phyloP scores from a whole-genome alignment of 1,140 invertebrate species.

The Aethina tumida region DNA sequence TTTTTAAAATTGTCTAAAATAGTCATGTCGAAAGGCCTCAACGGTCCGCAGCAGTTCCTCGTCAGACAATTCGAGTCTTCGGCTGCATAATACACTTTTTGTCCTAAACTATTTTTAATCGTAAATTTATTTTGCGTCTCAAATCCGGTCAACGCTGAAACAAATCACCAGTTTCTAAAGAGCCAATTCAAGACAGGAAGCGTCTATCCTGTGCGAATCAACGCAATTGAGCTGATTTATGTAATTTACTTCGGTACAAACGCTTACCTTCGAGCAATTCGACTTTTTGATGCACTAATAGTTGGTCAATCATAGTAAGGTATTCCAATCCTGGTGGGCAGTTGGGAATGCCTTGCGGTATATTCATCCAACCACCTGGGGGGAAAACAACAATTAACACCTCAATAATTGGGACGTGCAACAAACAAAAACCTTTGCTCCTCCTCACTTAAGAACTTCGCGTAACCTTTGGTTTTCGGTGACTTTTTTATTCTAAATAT shows the following conservation, averaged over 20 bases:
- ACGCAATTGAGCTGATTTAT: no score
- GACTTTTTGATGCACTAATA: constrained; percentile 81
- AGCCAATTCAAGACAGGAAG: no score
- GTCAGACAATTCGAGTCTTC: constrained; percentile 76
- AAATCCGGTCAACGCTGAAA: constrained; percentile 60
- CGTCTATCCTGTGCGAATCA: no score
- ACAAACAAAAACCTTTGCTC: constrained; percentile 29
- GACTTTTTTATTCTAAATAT: constrained; percentile 29
- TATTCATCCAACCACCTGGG: constrained; percentile 73
- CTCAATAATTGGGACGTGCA: not conserved
- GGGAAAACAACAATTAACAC: constrained; percentile 19
- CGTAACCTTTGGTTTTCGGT: constrained; percentile 28
- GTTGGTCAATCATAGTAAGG: constrained; percentile 80
- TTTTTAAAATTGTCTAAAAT: constrained; percentile 68
- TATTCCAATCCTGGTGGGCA: constrained; percentile 89
- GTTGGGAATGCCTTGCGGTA: constrained; percentile 59
- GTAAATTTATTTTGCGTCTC: constrained; percentile 86
- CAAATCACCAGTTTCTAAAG: no score
- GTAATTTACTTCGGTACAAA: not conserved
- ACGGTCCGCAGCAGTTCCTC: constrained; percentile 65
- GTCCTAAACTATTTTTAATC: constrained; percentile 64
- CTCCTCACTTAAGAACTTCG: constrained; percentile 30
- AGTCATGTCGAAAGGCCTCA: constrained; percentile 76
- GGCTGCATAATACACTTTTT: constrained; percentile 74
- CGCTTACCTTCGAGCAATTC: constrained; percentile 67